Evolutionary conservation across 2,113 vertebrate species (phyloP), one percentile per base, ranked within the genome.

Genomic region (Archilochus colubris): DNA sequence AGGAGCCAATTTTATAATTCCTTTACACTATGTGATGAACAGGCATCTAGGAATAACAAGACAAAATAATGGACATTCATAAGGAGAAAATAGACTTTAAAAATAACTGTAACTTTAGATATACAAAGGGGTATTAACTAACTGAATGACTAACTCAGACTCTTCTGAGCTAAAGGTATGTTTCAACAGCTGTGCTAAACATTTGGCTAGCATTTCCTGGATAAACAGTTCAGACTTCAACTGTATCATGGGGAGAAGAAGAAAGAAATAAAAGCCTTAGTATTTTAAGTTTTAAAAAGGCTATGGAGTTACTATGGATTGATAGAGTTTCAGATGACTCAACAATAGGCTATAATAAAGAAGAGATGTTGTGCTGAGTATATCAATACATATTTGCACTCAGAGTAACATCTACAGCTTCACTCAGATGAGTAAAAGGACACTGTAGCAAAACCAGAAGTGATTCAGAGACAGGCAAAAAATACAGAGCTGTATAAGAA

Each of bases 101-200:
- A 96, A 96, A 78, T 76, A 87, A 78, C 59, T 78, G 24, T 73
- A 90, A 88, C 31, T 92, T 97, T 67, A 92, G 57, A 83, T 89
- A 87, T 51, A 43, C 57, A 93, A 94, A 95, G 79, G 21, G 50
- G 23, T 88, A 91, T 88, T 82, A 91, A 80, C 62, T 50, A 89
- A 74, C 46, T 59, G 59, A 90, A 75, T 88, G 82, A 68, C 58
- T 80, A 79, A 72, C 63, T 92, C 50, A 38, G 14, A 38, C 14
- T 82, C 50, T 50, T 88, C 57, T 4, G 10, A 95, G 75, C 55
- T 93, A 88, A 95, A 91, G 89, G 67, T 87, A 77, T 91, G 70
- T 85, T 96, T 95, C 91, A 93, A 91, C 84, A 90, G 66, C 85
- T 93, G 82, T 84, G 84, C 62, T 83, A 92, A 96, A 93, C 33